Base-by-base conservation (phyloP, 2,888 invertebrate species). In the Lasioglossum figueresi region DNA sequence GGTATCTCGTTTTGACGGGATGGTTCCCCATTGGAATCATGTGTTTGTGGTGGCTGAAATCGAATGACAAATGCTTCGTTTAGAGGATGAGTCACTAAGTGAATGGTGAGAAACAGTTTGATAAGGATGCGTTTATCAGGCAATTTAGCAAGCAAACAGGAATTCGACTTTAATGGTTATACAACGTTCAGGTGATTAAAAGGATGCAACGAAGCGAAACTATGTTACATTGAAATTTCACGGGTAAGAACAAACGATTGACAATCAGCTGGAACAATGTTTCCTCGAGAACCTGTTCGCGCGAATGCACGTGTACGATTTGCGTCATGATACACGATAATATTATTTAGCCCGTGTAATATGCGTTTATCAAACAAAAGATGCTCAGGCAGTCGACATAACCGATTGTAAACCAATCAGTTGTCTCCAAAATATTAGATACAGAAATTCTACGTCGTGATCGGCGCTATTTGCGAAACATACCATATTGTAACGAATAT, bases 401-500 rank as follows among this genome's bases (percentile, higher is more conserved):
- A 82, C 40, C 70, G 71, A 80, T 73, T 77, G 74, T 80, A 80
- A 88, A 88, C 76, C 78, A 70, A 81, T 68, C 74, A 71, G 76
- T 68, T 70, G 52, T 52, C 63, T 68, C 70, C 68, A 34, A 75
- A 80, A 80, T 48, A 83, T 74, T 45, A 70, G 52, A 63, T 34
- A 76, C 23, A 48, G 52, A 75, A 40, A 76, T 74, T 81, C 77
- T 76, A 77, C 68, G 63, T 73, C 45, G 37, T 66, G 71, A 79
- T 68, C 48, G 23, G 80, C 48, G 76, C 68, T 74, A 76, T 79
- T 85, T 75, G 34, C 59, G 23, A 82, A 73, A 91, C 91, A 68
- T 91, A 92, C 92, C 92, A 92, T 93, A 86, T 91, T 91, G 89
- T 88, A 91, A 83, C 77, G 89, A 83, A 85, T 83, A 88, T 88